A percentile compares a stretch with the other conserved stretches of the same genome.
Conservation (phyloP, 2,888 invertebrate species). For the Eustalomyia histrio region DNA sequence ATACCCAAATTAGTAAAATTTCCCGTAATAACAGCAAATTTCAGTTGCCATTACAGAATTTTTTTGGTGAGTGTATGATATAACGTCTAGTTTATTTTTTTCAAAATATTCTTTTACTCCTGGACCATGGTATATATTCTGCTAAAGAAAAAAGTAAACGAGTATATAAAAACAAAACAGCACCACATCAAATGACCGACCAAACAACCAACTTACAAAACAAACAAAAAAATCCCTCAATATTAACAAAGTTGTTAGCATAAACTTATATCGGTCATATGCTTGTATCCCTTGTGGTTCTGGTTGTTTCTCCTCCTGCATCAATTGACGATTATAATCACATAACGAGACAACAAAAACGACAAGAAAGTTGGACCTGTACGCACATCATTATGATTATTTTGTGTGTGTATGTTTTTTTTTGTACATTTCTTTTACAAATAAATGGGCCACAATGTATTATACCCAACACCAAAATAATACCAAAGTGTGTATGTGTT, state of each 20-base stretch:
- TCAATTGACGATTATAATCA: constrained; percentile 38
- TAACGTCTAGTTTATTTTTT: too few species aligned
- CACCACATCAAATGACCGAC: background rate
- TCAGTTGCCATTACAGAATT: too few species aligned
- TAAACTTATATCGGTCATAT: constrained; percentile 1
- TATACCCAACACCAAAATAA: background rate
- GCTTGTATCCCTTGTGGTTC: background rate
- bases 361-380: constrained; percentile 12
- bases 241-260: constrained; percentile 4
- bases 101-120: too few species aligned
- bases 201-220: background rate
- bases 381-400: constrained; percentile 19
- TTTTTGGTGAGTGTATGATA: too few species aligned
- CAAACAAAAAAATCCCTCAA: background rate
- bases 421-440: background rate
- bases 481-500: background rate
- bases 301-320: background rate
- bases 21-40: too few species aligned
- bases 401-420: background rate
- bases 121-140: too few species aligned
- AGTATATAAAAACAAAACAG: background rate
- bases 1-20: too few species aligned
- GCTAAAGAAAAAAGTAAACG: too few species aligned
- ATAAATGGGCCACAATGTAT: constrained; percentile 12
- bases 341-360: constrained; percentile 42